Evolutionary conservation across 2,888 invertebrate genomes (phyloP), one percentile per base, ranked within the genome.

Genomic region (Patella pellucida): DNA sequence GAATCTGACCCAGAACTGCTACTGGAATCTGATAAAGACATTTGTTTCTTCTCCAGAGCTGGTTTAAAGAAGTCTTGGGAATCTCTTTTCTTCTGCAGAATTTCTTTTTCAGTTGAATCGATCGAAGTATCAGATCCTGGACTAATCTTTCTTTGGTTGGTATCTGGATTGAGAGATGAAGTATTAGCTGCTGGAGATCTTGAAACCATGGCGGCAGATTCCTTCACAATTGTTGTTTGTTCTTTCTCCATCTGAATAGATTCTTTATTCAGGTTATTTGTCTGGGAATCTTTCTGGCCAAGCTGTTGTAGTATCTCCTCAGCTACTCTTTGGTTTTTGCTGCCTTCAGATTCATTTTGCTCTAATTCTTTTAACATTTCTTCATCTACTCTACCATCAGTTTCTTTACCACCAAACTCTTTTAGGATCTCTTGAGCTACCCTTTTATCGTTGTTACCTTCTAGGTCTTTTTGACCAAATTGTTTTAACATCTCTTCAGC

Each of bases 391-490:
- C 50, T 72, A n/a, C 72, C 68, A 54, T 71, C 72, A 16, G 54
- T 67, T 9, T 73, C 68, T 67, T 71, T 74, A 12, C 56, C 56
- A 12, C 70, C 69, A 14, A 23, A 69, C 78, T 80, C 51, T 78
- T 75, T 54, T 78, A 69, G n/a, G 76, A 73, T 54, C 31, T 73
- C 75, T 79, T 73, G n/a, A 78, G 76, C 14, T 73, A 54, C 7
- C 52, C 68, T 31, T 77, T 74, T 27, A 75, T 76, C 27, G 41
- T 41, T 41, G 7, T 41, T 41, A 0, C 41, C 9, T 41, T 41
- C 41, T 41, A 9, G 41, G 9, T 41, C 41, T 41, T 41, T 41
- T 69, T 76, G 69, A 75, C 77, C 52, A 76, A 75, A 23, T 76
- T 74, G 27, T 52, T 71, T 52, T 70, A 68, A n/a, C 78, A 78